phyloP scores from a whole-genome alignment of 2,113 vertebrate species.

The Crocuta crocuta region DNA sequence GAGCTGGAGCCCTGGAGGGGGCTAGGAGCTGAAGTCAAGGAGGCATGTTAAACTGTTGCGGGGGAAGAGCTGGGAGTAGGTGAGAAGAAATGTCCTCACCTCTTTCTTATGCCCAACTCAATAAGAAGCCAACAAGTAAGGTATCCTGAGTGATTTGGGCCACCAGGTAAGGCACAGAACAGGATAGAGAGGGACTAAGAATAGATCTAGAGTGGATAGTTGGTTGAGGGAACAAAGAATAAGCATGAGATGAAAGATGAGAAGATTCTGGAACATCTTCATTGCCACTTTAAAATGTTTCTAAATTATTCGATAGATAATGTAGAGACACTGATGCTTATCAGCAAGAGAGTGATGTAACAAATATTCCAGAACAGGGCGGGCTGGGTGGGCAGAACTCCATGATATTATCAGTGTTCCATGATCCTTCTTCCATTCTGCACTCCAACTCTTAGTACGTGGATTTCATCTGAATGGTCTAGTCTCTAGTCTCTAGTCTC shows the following conservation, averaged over 20 bases:
- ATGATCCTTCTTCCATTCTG: not conserved
- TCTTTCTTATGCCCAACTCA: not conserved
- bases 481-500: not conserved
- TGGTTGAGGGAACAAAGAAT: not conserved
- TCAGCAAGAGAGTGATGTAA: not conserved
- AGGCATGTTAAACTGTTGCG: not conserved
- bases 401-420: not conserved
- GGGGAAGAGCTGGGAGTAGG: not conserved
- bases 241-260: not conserved
- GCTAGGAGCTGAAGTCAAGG: not conserved
- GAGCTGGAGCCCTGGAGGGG: not conserved
- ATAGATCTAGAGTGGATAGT: not conserved
- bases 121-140: not conserved
- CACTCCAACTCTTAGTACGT: not conserved
- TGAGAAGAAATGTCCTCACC: not conserved
- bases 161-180: not conserved
- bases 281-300: not conserved
- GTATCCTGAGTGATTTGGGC: not conserved
- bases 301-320: not conserved
- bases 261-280: not conserved
- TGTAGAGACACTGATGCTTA: not conserved
- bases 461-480: not conserved
- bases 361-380: not conserved
- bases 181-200: not conserved
- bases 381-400: not conserved